A percentile compares a stretch with the other conserved stretches of the same genome.
These are phyloP conservation scores for Gephyroberyx darwinii DNA, from an alignment of 2,797 vertebrate species.

Conservation along the genomic window DNA sequence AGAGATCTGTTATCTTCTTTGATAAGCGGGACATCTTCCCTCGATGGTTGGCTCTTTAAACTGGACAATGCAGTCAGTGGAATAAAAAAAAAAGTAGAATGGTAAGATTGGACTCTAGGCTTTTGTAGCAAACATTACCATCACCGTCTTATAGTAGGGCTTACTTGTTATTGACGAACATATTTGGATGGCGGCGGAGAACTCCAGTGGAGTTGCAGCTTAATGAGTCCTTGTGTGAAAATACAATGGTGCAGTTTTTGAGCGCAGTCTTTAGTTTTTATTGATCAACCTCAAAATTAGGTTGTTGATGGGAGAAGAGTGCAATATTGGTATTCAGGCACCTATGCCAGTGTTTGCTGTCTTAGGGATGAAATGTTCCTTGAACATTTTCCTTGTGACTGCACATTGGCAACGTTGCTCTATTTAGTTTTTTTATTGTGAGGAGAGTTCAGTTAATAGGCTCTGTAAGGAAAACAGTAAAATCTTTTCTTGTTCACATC, in stretches of 20 bases:
- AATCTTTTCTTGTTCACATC: slow-evolving; percentile 48
- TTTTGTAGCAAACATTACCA: slow-evolving; percentile 24
- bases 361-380: slow-evolving; percentile 19
- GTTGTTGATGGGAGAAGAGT: slow-evolving; percentile 35
- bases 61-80: slow-evolving; percentile 36
- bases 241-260: slow-evolving; percentile 24
- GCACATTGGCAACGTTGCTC: slow-evolving; percentile 29
- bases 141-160: slow-evolving; percentile 16
- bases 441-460: slow-evolving; percentile 31
- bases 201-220: slow-evolving; percentile 46
- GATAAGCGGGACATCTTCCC: slow-evolving; percentile 37
- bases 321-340: slow-evolving; percentile 38
- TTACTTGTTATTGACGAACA: slow-evolving; percentile 40
- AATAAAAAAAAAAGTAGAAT: background rate
- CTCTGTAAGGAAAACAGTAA: slow-evolving; percentile 30
- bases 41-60: slow-evolving; percentile 27
- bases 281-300: slow-evolving; percentile 47
- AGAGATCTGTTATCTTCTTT: slow-evolving; percentile 34
- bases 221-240: slow-evolving; percentile 42
- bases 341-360: slow-evolving; percentile 39
- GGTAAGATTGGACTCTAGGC: slow-evolving; percentile 6
- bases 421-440: slow-evolving; percentile 15
- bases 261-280: slow-evolving; percentile 46
- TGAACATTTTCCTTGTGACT: slow-evolving; percentile 18
- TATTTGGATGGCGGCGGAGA: slow-evolving; percentile 37